Conservation (phyloP, 2,113 vertebrate species). For the Stigmatopora argus region DNA sequence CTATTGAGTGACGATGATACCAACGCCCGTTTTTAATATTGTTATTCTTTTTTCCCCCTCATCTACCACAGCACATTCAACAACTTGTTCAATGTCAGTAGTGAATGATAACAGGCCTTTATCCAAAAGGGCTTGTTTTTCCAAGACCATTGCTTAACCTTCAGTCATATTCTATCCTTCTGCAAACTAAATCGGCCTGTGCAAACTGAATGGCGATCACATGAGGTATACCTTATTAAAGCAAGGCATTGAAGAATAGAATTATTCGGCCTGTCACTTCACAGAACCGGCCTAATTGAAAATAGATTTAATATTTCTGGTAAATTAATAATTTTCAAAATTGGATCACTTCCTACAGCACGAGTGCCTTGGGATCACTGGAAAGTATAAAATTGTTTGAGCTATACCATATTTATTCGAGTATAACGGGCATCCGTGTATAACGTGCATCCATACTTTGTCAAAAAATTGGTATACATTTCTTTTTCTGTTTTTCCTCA, state of each 20-base stretch:
- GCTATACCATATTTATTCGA: too few species aligned
- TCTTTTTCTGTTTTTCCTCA: neutral
- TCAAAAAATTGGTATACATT: neutral
- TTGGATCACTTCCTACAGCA: neutral
- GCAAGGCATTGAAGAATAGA: neutral
- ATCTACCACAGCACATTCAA: too few species aligned
- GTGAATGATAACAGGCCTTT: neutral
- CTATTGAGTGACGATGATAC: neutral
- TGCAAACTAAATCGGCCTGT: neutral
- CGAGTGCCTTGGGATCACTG: neutral
- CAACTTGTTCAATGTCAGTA: neutral
- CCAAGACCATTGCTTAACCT: neutral
- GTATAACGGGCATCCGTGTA: too few species aligned
- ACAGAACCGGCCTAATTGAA: neutral
- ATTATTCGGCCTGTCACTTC: neutral
- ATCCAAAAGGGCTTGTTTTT: neutral
- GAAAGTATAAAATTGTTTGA: neutral
- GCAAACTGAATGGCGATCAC: neutral
- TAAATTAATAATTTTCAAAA: neutral
- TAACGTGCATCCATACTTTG: too few species aligned
- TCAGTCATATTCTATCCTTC: neutral
- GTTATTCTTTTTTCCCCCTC: too few species aligned
- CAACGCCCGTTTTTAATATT: too few species aligned
- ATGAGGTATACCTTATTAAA: neutral
- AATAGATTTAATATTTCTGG: neutral